These are phyloP conservation scores for Orientallactaga bullata DNA, from an alignment of 2,113 vertebrate genomes.

Conservation along the genomic window DNA sequence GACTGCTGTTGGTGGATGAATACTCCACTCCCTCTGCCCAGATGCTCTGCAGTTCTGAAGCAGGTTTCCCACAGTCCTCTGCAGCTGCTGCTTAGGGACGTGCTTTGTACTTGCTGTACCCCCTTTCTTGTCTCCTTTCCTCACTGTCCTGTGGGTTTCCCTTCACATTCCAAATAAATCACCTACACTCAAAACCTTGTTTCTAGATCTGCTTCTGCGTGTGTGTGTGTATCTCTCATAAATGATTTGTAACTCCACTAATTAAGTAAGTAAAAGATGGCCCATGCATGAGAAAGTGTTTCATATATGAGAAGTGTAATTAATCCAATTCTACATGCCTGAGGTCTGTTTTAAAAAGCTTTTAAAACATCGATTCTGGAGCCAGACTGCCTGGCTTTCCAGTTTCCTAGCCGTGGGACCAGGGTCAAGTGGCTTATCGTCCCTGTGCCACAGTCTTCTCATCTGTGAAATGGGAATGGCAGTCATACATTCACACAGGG, in stretches of 20 bases:
- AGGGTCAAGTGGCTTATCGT: background rate
- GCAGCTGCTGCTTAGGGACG: background rate
- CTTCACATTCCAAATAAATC: background rate
- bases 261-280: constrained; percentile 29
- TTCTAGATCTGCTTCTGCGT: background rate
- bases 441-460: background rate
- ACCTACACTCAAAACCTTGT: background rate
- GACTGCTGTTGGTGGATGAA: background rate
- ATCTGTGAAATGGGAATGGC: background rate
- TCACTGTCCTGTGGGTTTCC: background rate
- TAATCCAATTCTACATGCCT: background rate
- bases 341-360: background rate
- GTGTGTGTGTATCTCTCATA: background rate
- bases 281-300: background rate
- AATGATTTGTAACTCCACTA: constrained; percentile 5
- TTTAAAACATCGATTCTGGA: background rate
- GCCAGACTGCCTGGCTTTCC: background rate
- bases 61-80: background rate
- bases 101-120: accelerated
- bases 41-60: accelerated
- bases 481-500: background rate
- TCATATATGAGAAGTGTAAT: background rate
- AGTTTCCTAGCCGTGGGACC: background rate
- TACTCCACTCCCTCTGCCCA: accelerated
- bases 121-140: background rate